Evolutionary conservation across 2,113 vertebrate species (phyloP), one percentile per base, ranked within the genome.

Genomic region (Mobula birostris): DNA sequence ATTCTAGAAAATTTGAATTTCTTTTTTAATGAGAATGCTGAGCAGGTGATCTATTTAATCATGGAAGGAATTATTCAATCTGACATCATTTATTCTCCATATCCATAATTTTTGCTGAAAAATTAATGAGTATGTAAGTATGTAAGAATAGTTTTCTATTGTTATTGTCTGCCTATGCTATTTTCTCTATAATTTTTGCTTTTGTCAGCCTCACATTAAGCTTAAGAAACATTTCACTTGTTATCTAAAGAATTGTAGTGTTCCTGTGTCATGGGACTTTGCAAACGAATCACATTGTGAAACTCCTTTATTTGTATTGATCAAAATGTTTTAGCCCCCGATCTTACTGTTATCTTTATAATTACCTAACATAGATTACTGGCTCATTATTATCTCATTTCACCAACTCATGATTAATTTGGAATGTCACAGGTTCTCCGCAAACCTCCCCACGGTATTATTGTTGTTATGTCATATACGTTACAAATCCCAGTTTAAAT

Each of bases 401-500:
- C 90, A 70, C 90, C 90, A 92, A 92, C 70, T 92, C 90, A 72
- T 63, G 68, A 32, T 29, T 63, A 91, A 91, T 91, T 91, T 91
- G 63, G 12, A 68, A 63, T 68, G 87, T 70, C 90, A 92, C 63
- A 40, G 61, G 24, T 32, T 92, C 63, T 92, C 15, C 70, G 19
- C n/a, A 92, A 92, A 40, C n/a, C 17, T 40, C n/a, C 70, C 63
- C 17, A 7, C 32, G 40, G 90, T 36, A 92, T 92, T 92, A 92
- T 72, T 66, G 70, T 68, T 92, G 19, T 70, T 72, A 72, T 92
- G 63, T 17, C 66, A 72, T 92, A 70, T 32, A 32, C 32, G 40
- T 66, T 72, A 15, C 32, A 72, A 36, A 48, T 68, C 90, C 32
- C 90, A 92, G 36, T 72, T 92, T 70, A 92, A 40, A 63, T 72